A percentile compares a stretch with the other conserved stretches of the same genome.
Evolutionary conservation across 1,140 invertebrate species (phyloP).

Genomic region (Bombus sibiricus): DNA sequence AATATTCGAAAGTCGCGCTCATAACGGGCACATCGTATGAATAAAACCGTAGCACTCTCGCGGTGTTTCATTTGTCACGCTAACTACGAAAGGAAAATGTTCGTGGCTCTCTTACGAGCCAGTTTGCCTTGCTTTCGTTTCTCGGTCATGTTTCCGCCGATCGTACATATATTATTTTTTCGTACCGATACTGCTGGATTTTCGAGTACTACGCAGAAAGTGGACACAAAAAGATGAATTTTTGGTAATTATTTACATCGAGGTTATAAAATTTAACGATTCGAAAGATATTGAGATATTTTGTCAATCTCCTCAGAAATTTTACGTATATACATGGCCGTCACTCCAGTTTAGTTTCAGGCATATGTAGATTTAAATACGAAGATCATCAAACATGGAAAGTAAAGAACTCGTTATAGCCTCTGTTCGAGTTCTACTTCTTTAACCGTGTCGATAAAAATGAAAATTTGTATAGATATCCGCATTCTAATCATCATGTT

Average conservation of each 20-base stretch:
- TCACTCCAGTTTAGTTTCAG: too few species aligned
- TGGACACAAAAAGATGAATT: background rate
- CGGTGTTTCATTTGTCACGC: constrained; percentile 10
- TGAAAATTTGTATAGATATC: too few species aligned
- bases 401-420: too few species aligned
- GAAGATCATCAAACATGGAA: too few species aligned
- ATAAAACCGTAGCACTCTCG: background rate
- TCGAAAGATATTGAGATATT: too few species aligned
- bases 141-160: background rate
- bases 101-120: background rate
- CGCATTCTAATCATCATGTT: background rate
- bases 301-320: too few species aligned
- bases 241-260: background rate
- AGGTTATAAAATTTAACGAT: too few species aligned
- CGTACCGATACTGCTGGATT: background rate
- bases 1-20: background rate
- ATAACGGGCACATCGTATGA: too few species aligned
- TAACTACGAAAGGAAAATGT: background rate
- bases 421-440: background rate
- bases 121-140: background rate
- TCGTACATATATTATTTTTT: constrained; percentile 3
- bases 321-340: too few species aligned
- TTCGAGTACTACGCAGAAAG: too few species aligned
- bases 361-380: too few species aligned
- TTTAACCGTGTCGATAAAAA: background rate